These are phyloP conservation scores for Drosophila nannoptera DNA, from an alignment of 1,140 invertebrate species.

Conservation along the genomic window DNA sequence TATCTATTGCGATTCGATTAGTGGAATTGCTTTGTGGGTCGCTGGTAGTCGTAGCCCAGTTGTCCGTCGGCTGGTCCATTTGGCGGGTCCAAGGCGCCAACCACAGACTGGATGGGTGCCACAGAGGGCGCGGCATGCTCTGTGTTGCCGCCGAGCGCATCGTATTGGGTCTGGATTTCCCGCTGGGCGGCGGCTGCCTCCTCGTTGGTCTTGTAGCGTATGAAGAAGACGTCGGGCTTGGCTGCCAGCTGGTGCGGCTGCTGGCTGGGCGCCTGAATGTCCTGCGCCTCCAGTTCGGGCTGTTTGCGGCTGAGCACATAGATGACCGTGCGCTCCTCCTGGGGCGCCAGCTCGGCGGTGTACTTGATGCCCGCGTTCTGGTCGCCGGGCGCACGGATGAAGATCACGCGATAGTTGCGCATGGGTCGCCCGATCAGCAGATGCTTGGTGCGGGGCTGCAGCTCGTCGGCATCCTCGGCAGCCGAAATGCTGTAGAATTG, in stretches of 20 bases:
- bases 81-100: conserved; percentile 43
- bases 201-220: conserved; percentile 85
- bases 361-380: conserved; percentile 82
- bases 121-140: conserved; percentile 58
- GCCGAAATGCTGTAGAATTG: conserved; percentile 70
- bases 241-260: conserved; percentile 81
- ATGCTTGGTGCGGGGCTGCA: conserved; percentile 53
- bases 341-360: conserved; percentile 83
- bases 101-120: conserved; percentile 58
- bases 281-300: conserved; percentile 54
- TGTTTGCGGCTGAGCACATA: conserved; percentile 88
- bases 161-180: conserved; percentile 74
- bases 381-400: conserved; percentile 88
- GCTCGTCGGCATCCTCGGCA: conserved; percentile 65
- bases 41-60: conserved; percentile 48
- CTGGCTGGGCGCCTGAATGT: conserved; percentile 77
- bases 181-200: conserved; percentile 74
- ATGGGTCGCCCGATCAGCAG: conserved; percentile 80
- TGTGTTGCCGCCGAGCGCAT: conserved; percentile 63
- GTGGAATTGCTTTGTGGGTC: conserved; percentile 19
- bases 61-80: conserved; percentile 1
- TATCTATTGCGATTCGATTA: neutral
- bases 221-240: conserved; percentile 88
- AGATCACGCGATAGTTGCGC: conserved; percentile 91
- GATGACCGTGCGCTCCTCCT: conserved; percentile 91